Evolutionary conservation across 2,888 invertebrate genomes (phyloP), one percentile per base, ranked within the genome.

Genomic region (Ophion ventricosus): DNA sequence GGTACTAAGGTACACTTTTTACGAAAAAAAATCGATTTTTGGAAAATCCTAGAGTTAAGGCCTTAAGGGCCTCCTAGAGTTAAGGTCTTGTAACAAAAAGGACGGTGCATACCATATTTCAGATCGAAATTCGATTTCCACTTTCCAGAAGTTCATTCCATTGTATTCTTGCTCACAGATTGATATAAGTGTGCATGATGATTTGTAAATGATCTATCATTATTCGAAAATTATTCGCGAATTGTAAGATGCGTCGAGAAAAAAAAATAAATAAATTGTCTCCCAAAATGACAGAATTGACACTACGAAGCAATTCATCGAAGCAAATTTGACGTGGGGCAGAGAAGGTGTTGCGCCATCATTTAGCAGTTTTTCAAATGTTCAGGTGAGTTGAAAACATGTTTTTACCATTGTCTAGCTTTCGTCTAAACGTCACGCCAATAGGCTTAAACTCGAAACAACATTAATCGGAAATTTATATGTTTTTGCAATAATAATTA

Each of bases 321-420:
- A 87, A n/a, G 88, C 88, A 2, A 92, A 92, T 85, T 83, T 93
- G 17, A 87, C 88, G 0, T 93, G 93, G 93, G 91, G 92, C 7
- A 86, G 89, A 74, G 80, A 83, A 67, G 87, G 86, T 1, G 85
- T 86, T 0, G 35, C 26, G 10, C 92, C 92, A 14, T 2, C 0
- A 10, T 81, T 63, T 57, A 2, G 80, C 0, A 88, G 88, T 11
- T 91, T 89, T 23, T 89, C 91, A 72, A 87, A 91, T 54, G 26
- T 88, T 1, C 61, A 83, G 25, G 92, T 92, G 83, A 81, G 74
- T 35, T n/a, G 29, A 63, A 43, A 14, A 14, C 14, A 8, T 0
- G 8, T 43, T 43, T 35, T 43, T 14, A 43, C 43, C 43, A 11
- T 14, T 1, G 43, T 43, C 11, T 43, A 43, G 43, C 11, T 14